phyloP scores from a whole-genome alignment of 2,888 invertebrate species.

The Achlya flavicornis region DNA sequence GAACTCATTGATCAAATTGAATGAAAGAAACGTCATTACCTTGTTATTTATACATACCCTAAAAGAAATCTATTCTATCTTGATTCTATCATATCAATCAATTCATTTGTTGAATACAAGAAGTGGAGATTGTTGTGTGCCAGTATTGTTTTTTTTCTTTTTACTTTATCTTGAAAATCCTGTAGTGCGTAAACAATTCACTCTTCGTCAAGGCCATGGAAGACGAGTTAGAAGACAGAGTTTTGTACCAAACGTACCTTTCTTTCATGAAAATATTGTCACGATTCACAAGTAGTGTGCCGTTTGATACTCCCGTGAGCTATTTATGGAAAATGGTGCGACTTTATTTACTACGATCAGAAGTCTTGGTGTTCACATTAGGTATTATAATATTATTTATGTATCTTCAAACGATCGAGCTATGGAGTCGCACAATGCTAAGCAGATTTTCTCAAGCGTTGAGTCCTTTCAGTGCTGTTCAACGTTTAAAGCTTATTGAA shows the following conservation, averaged over 20 bases:
- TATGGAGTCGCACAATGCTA: conserved; percentile 91
- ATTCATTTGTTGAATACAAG: not conserved
- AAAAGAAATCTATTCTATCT: not conserved
- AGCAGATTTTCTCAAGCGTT: conserved; percentile 88
- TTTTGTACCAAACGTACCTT: conserved; percentile 93
- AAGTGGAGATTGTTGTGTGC: conserved; percentile 11
- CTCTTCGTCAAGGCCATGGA: conserved; percentile 86
- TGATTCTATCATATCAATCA: no score
- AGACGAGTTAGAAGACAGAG: conserved; percentile 95
- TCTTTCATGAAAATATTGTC: conserved; percentile 94
- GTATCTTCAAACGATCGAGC: conserved; percentile 92
- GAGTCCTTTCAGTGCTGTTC: conserved; percentile 85
- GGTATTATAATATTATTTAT: conserved; percentile 88
- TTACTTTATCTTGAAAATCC: conserved; percentile 15
- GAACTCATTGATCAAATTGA: no score
- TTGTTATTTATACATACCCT: no score
- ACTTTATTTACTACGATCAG: conserved; percentile 91
- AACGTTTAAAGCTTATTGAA: conserved; percentile 82
- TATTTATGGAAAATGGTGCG: conserved; percentile 92
- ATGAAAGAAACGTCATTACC: not conserved
- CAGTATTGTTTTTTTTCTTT: conserved; percentile 30
- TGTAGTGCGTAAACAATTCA: conserved; percentile 28
- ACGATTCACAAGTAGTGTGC: conserved; percentile 91
- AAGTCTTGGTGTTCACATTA: conserved; percentile 89
- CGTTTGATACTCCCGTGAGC: conserved; percentile 89